Conservation (phyloP, 2,888 invertebrate species). For the Chydorus sphaericus region DNA sequence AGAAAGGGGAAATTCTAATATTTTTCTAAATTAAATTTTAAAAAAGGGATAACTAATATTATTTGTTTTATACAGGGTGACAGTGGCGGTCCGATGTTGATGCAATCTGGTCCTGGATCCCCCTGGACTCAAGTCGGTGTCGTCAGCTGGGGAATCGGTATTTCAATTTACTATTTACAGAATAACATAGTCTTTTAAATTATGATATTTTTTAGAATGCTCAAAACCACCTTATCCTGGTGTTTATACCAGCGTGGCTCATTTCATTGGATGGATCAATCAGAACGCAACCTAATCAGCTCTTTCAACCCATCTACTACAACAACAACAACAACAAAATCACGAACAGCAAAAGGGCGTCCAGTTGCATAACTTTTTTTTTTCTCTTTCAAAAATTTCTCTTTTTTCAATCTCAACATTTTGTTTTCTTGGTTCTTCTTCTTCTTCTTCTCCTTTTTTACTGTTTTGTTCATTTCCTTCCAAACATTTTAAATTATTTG, state of each 20-base stretch:
- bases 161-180: background rate
- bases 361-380: too few relatives aligned
- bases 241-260: background rate
- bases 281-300: too few relatives aligned
- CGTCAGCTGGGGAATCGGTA: constrained; percentile 78
- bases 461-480: too few relatives aligned
- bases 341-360: too few relatives aligned
- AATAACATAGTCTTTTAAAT: background rate
- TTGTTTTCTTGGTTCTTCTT: too few relatives aligned
- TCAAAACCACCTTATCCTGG: background rate
- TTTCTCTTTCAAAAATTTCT: too few relatives aligned
- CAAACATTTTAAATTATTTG: too few relatives aligned
- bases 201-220: background rate
- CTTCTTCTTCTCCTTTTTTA: too few relatives aligned
- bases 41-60: background rate
- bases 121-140: constrained; percentile 73
- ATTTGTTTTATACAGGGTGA: constrained; percentile 49
- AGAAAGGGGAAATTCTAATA: too few relatives aligned
- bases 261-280: background rate
- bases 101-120: constrained; percentile 46
- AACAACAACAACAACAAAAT: too few relatives aligned
- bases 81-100: constrained; percentile 76
- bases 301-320: too few relatives aligned
- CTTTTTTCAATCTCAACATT: too few relatives aligned
- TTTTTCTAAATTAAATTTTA: background rate